Percentiles rank a stretch among this genome's conserved stretches.
Conservation (phyloP, 2,888 invertebrate genomes). For the Tachina fera region DNA sequence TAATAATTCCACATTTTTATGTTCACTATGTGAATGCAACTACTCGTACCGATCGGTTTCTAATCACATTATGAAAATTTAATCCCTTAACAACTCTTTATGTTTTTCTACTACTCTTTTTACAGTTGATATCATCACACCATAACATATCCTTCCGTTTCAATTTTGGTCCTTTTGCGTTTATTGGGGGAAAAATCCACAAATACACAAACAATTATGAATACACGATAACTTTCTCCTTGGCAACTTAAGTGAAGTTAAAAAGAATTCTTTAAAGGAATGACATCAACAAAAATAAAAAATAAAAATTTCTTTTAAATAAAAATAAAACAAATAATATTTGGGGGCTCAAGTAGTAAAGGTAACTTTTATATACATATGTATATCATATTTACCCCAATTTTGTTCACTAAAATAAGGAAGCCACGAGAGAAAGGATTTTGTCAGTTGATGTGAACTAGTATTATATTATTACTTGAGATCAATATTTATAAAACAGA, state of each 20-base stretch:
- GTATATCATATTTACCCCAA: no score
- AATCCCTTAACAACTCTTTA: constrained; percentile 68
- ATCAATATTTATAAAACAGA: no score
- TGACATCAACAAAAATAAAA: background rate
- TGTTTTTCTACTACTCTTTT: constrained; percentile 32
- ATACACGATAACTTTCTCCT: constrained; percentile 57
- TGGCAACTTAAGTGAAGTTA: constrained; percentile 1
- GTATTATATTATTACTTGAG: no score
- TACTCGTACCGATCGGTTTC: constrained; percentile 56
- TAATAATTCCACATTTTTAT: constrained; percentile 25
- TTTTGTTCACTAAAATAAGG: no score
- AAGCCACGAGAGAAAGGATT: no score
- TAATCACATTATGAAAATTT: constrained; percentile 65
- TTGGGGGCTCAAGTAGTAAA: no score
- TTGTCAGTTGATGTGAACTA: no score
- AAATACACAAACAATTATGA: constrained; percentile 44
- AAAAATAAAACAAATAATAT: no score
- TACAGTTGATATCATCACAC: constrained; percentile 45
- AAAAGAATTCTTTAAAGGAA: constrained; percentile 14
- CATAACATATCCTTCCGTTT: constrained; percentile 46
- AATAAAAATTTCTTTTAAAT: no score
- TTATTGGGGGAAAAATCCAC: constrained; percentile 25
- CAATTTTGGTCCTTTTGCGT: background rate
- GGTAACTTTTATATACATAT: no score
- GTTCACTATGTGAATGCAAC: background rate